These are phyloP conservation scores for Bombylius discolor DNA, from an alignment of 2,888 invertebrate species.

Conservation along the genomic window DNA sequence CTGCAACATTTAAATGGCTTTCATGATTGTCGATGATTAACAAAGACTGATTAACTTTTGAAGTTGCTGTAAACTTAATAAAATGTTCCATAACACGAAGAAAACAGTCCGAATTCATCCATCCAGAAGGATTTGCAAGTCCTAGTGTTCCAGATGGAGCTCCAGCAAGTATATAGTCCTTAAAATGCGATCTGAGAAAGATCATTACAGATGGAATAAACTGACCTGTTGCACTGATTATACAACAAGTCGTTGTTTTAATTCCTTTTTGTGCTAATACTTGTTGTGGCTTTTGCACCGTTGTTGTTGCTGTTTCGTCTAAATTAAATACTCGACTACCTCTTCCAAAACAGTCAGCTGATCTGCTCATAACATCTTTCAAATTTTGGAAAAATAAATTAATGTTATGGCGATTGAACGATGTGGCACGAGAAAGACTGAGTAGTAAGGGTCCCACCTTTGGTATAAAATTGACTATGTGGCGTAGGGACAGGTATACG, in stretches of 20 bases:
- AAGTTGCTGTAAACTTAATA: slow-evolving; percentile 18
- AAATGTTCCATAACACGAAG: slow-evolving; percentile 26
- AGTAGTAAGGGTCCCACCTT: too few relatives aligned
- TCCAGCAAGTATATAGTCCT: slow-evolving; percentile 21
- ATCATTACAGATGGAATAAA: slow-evolving; percentile 17
- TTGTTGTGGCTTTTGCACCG: slow-evolving; percentile 24
- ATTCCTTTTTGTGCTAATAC: slow-evolving; percentile 24
- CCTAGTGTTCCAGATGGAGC: slow-evolving; percentile 29
- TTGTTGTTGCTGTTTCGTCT: slow-evolving; percentile 26
- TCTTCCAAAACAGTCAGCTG: slow-evolving; percentile 15
- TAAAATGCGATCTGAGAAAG: slow-evolving; percentile 14
- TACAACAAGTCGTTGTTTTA: slow-evolving; percentile 17
- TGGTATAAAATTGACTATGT: too few relatives aligned
- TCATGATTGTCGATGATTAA: slow-evolving; percentile 26
- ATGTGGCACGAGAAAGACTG: too few relatives aligned
- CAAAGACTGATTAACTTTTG: slow-evolving; percentile 21
- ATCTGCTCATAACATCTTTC: too few relatives aligned
- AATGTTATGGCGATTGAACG: too few relatives aligned
- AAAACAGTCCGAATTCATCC: slow-evolving; percentile 28
- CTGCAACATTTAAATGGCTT: too few relatives aligned
- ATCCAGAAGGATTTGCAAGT: slow-evolving; percentile 24
- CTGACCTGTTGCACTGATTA: slow-evolving; percentile 16
- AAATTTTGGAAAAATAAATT: too few relatives aligned
- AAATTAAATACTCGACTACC: slow-evolving; percentile 25
- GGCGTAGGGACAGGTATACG: too few relatives aligned